Percentiles rank a stretch among this genome's conserved stretches.
These are phyloP conservation scores for Nephrotoma guestfalica DNA, from an alignment of 2,888 invertebrate species.

Conservation along the genomic window DNA sequence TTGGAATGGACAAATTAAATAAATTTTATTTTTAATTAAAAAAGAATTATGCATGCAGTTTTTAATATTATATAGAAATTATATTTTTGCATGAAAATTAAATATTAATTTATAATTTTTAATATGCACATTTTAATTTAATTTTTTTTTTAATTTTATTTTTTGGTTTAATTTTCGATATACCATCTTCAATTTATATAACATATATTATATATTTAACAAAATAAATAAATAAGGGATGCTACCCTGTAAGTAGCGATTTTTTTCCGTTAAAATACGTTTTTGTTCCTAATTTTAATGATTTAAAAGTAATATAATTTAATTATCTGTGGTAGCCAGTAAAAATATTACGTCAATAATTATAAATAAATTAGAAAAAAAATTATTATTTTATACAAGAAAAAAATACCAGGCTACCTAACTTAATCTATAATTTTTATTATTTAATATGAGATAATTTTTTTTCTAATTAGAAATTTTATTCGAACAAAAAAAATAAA, in stretches of 20 bases:
- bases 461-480: background rate
- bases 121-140: background rate
- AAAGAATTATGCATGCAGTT: background rate
- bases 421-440: background rate
- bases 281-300: background rate
- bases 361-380: background rate
- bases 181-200: background rate
- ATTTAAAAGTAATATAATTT: background rate
- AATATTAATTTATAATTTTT: background rate
- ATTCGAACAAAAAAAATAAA: too few species aligned
- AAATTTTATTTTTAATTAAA: background rate
- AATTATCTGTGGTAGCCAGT: conserved; percentile 19
- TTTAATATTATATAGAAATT: background rate
- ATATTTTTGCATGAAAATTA: background rate
- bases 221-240: conserved; percentile 38
- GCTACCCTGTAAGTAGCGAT: conserved; percentile 53
- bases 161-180: background rate
- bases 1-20: background rate
- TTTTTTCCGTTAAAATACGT: conserved; percentile 2
- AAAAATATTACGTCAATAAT: background rate
- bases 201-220: background rate
- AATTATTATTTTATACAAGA: background rate
- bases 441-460: background rate
- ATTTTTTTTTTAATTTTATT: background rate
- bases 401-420: background rate